phyloP scores from a whole-genome alignment of 2,888 invertebrate species.

The Malacosoma neustria region DNA sequence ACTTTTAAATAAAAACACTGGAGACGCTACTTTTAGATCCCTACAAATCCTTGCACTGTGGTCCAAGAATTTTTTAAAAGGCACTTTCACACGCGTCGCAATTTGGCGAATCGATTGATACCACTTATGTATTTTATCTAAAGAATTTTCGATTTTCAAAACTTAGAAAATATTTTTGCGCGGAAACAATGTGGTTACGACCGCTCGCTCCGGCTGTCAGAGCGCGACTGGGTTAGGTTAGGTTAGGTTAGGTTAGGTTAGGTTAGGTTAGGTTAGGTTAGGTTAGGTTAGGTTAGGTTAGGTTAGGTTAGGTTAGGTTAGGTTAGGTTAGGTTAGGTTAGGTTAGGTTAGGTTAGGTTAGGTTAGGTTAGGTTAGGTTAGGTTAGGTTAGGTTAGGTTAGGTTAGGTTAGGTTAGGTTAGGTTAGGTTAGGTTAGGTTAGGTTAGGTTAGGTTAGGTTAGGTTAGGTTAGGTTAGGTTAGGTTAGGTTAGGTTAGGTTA shows the following conservation, averaged over 20 bases:
- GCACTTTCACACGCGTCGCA: no score
- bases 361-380: constrained; percentile 11
- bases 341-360: constrained; percentile 10
- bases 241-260: constrained; percentile 8
- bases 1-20: no score
- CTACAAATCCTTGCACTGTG: no score
- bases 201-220: no score
- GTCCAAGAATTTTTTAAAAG: neutral
- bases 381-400: constrained; percentile 12
- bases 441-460: constrained; percentile 7
- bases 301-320: constrained; percentile 9
- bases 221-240: constrained; percentile 1
- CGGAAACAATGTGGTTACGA: neutral
- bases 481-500: constrained; percentile 12
- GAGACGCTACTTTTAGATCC: no score
- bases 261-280: constrained; percentile 7
- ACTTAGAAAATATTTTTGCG: no score
- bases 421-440: constrained; percentile 6
- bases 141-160: no score
- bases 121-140: no score
- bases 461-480: constrained; percentile 8
- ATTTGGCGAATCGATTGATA: no score
- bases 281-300: constrained; percentile 6
- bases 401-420: constrained; percentile 11
- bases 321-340: constrained; percentile 9